These are phyloP conservation scores for Lapara coniferarum DNA, from an alignment of 2,888 invertebrate genomes.

Conservation along the genomic window DNA sequence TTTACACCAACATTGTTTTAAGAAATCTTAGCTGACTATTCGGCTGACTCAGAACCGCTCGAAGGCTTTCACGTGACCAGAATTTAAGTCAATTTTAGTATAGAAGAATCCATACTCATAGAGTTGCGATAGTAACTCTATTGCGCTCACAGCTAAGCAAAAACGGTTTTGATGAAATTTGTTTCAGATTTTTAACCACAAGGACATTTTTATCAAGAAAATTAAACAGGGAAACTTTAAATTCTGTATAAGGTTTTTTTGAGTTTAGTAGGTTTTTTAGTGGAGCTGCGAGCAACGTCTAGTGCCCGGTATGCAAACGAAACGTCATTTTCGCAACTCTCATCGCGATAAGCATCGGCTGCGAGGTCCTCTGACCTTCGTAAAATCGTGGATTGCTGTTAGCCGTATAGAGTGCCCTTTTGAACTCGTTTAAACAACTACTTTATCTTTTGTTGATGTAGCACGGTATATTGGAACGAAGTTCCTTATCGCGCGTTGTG, in stretches of 20 bases:
- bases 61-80: conserved; percentile 18
- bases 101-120: background rate
- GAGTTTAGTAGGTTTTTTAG: background rate
- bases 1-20: conserved; percentile 14
- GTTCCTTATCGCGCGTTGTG: too few relatives aligned
- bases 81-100: conserved; percentile 22
- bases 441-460: background rate
- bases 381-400: conserved; percentile 22
- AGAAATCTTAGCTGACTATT: background rate
- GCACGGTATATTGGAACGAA: too few relatives aligned
- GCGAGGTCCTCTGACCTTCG: conserved; percentile 54
- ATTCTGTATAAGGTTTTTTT: too few relatives aligned
- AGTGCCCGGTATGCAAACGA: conserved; percentile 19
- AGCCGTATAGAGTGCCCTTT: conserved; percentile 10
- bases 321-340: conserved; percentile 45
- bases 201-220: background rate
- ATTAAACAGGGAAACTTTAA: too few relatives aligned
- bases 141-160: background rate
- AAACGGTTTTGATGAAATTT: too few relatives aligned
- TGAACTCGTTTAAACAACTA: conserved; percentile 3
- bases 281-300: too few relatives aligned
- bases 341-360: conserved; percentile 45
- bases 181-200: background rate
- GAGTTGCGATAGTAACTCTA: background rate
- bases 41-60: conserved; percentile 3